Base-by-base conservation (phyloP, 2,797 vertebrate species). In the Okamejei kenojei region DNA sequence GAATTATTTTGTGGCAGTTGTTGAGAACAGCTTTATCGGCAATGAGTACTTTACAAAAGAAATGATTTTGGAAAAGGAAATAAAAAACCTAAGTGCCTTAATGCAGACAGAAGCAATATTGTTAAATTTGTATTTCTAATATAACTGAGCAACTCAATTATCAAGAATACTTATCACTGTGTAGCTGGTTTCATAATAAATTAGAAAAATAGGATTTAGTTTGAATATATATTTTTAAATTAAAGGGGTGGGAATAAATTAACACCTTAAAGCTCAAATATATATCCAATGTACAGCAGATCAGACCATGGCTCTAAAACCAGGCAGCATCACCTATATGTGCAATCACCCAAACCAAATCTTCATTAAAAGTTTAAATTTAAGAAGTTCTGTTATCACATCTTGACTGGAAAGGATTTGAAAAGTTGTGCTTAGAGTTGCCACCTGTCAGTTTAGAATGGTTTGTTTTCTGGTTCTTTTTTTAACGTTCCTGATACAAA, bases 231-330 rank as follows among this genome's bases (percentile, higher is more conserved):
- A 74, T 91, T 74, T 76, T 92, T 92, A 92, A 92, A 76, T 92
- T 92, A 92, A 92, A n/a, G 38, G 90, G 90, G 35, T 92, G 38
- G 90, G 38, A 92, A 92, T 92, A 92, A 92, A 92, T 92, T 92
- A 92, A 92, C 38, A 76, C 71, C 23, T 54, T 76, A 74, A 92
- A 74, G 90, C 23, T 74, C 90, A 92, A 92, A 76, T 92, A 92
- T 92, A 74, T 92, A 92, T 92, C 71, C 35, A 74, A 92, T 92
- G 90, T 92, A 92, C 90, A 92, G 90, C 90, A 92, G 90, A 92
- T 38, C 71, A 92, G 90, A 54, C 71, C 38, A 91, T 91, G 90
- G 29, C 38, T 68, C 29, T 54, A 92, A 90, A 92, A 92, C 71
- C 90, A 92, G 90, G 45, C 71, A 92, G 68, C 26, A 92, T 92